Evolutionary conservation across 37 sponge, comb jelly and placozoan genomes (phyloP).

Genomic region (Cladorhizidae sp.): DNA sequence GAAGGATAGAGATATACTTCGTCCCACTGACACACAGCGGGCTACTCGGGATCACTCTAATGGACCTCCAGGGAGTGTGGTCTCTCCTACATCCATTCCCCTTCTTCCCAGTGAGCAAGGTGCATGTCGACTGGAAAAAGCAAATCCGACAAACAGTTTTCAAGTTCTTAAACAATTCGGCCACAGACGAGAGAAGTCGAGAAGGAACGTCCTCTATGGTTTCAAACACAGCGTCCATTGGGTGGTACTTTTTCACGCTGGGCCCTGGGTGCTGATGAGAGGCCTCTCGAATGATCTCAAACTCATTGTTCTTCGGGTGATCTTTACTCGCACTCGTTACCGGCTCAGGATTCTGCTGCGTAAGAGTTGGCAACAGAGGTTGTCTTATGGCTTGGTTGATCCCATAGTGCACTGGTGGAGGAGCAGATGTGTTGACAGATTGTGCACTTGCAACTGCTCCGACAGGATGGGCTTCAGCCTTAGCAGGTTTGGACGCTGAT

Average conservation of each 20-base stretch:
- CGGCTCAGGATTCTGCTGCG: too few relatives aligned
- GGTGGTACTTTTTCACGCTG: slow-evolving; percentile 15
- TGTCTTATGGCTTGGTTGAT: too few relatives aligned
- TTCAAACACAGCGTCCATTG: slow-evolving; percentile 4
- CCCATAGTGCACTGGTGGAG: too few relatives aligned
- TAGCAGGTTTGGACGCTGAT: too few relatives aligned
- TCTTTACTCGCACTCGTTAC: too few relatives aligned
- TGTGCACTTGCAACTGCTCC: too few relatives aligned
- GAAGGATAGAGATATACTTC: slow-evolving; percentile 33
- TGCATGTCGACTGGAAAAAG: slow-evolving; percentile 36
- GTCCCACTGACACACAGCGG: slow-evolving; percentile 39
- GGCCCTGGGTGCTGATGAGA: background rate
- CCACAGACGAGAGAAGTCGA: slow-evolving; percentile 38
- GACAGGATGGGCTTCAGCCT: too few relatives aligned
- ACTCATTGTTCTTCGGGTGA: too few relatives aligned
- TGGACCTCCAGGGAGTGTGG: slow-evolving; percentile 37
- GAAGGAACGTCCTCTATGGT: slow-evolving; percentile 23
- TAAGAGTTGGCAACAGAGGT: too few relatives aligned
- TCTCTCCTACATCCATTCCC: slow-evolving; percentile 12
- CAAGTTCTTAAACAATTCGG: slow-evolving; percentile 30
- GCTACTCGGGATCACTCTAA: slow-evolving; percentile 51
- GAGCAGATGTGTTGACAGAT: too few relatives aligned
- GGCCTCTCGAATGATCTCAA: too few relatives aligned
- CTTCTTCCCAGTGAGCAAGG: background rate
- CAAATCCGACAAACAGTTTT: slow-evolving; percentile 51